These are phyloP conservation scores for Brachionus koreanus DNA, from an alignment of 1,140 invertebrate species.

Conservation along the genomic window DNA sequence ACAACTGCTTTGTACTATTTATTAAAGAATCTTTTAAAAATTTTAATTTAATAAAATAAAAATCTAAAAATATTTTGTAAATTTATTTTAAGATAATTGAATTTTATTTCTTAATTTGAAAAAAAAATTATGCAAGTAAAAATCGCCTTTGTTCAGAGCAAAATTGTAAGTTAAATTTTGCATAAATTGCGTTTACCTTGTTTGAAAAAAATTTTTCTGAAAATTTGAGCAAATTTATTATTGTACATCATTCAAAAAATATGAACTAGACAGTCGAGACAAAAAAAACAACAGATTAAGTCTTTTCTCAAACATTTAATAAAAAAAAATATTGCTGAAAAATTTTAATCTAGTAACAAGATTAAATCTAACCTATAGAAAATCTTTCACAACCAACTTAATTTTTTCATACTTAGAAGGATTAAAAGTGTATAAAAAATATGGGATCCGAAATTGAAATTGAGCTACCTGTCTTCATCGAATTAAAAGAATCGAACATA, in stretches of 20 bases:
- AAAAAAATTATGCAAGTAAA: neutral
- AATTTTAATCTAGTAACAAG: neutral
- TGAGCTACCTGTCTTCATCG: slow-evolving; percentile 13
- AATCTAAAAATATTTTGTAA: too few species aligned
- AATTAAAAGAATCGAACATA: slow-evolving; percentile 17
- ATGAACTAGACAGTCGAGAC: neutral
- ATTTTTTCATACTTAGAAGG: neutral
- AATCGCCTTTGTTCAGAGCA: neutral
- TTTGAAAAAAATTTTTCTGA: neutral
- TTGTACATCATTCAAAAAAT: neutral
- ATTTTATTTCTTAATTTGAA: too few species aligned
- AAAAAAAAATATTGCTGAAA: neutral
- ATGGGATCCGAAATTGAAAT: slow-evolving; percentile 30
- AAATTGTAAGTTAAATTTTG: neutral
- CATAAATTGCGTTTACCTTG: neutral
- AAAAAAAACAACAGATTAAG: neutral
- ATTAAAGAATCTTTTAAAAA: too few species aligned
- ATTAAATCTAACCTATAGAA: neutral
- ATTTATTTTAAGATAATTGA: too few species aligned
- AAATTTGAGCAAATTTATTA: neutral
- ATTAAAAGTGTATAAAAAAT: neutral
- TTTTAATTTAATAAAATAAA: too few species aligned
- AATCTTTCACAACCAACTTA: neutral
- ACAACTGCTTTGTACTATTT: too few species aligned
- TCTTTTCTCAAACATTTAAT: neutral